These are phyloP conservation scores for Drosophila aff. DNA, from an alignment of 1,140 invertebrate genomes.

Conservation along the genomic window DNA sequence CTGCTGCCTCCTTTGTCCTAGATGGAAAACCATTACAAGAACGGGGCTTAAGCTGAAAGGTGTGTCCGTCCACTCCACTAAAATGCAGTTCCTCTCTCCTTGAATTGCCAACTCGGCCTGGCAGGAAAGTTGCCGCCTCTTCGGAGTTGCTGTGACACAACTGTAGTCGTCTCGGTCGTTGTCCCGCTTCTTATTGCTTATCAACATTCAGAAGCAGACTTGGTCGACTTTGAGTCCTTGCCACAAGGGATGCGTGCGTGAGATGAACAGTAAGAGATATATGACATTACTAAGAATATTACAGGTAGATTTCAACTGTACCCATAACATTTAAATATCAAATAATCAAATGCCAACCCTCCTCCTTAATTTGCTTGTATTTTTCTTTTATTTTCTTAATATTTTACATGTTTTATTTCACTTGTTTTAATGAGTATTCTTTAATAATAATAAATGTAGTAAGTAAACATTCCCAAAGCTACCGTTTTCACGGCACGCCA, in stretches of 20 bases:
- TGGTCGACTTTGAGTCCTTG: slow-evolving; percentile 6
- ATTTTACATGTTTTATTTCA: not conserved
- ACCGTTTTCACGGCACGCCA: not conserved
- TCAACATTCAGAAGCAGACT: slow-evolving; percentile 49
- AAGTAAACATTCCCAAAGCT: not conserved
- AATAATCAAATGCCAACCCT: not conserved
- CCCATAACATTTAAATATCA: not conserved
- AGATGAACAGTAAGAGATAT: not conserved
- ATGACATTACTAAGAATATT: no score
- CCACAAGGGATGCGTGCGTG: slow-evolving; percentile 15
- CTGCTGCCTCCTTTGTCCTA: slow-evolving; percentile 3
- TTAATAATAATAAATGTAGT: not conserved
- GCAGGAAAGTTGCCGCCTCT: slow-evolving; percentile 42
- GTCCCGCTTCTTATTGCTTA: slow-evolving; percentile 34
- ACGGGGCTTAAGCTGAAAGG: slow-evolving; percentile 1
- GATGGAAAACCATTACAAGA: slow-evolving; percentile 8
- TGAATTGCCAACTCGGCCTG: slow-evolving; percentile 20
- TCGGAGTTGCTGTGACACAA: slow-evolving; percentile 33
- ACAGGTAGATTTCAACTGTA: no score
- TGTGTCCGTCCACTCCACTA: slow-evolving; percentile 10
- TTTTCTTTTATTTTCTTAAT: no score
- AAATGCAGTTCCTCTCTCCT: not conserved
- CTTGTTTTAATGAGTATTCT: not conserved
- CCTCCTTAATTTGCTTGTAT: not conserved
- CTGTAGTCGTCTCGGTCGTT: slow-evolving; percentile 29